phyloP scores from a whole-genome alignment of 2,797 vertebrate species.

The Peromyscus aztecus region DNA sequence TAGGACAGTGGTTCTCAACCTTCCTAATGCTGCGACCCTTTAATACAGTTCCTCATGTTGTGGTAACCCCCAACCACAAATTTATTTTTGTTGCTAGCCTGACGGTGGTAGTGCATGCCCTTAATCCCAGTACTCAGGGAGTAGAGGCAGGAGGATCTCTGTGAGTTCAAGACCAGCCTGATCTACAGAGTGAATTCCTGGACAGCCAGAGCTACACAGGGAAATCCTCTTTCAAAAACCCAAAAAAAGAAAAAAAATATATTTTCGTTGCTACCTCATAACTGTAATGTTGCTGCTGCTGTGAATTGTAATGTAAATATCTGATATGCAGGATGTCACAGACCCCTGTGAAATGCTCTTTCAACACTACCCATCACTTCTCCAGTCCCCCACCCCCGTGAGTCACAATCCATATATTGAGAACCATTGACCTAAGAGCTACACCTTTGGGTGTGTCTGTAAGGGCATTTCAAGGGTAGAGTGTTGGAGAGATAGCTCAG shows the following conservation, averaged over 20 bases:
- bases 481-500: background rate
- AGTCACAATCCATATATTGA: too few relatives aligned
- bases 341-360: background rate
- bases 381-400: too few relatives aligned
- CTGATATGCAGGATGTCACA: background rate
- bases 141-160: background rate
- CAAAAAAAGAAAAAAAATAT: background rate
- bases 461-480: background rate
- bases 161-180: background rate
- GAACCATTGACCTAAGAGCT: background rate
- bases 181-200: background rate
- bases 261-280: background rate
- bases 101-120: fast-evolving
- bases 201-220: background rate
- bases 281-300: too few relatives aligned
- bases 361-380: background rate
- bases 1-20: background rate
- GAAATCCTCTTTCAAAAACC: background rate
- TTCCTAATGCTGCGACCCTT: background rate
- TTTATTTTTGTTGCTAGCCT: too few relatives aligned
- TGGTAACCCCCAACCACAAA: background rate
- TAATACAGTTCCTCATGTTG: background rate
- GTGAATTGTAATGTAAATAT: background rate
- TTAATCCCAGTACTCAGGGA: background rate
- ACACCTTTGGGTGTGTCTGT: background rate